Evolutionary conservation across 2,797 vertebrate species (phyloP).

Genomic region (Ceyx erithaca): DNA sequence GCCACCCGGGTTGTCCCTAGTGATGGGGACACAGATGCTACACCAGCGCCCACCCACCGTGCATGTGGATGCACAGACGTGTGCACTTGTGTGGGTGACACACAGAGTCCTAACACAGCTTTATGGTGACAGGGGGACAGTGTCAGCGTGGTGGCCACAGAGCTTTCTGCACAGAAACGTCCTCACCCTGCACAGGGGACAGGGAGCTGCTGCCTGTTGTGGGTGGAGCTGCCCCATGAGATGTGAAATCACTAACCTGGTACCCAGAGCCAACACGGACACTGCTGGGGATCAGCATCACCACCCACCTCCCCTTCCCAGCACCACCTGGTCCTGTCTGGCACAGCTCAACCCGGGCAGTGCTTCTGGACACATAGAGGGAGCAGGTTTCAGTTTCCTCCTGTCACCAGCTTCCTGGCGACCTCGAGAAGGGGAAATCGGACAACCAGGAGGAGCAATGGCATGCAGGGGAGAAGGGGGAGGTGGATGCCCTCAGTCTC

Average conservation of each 20-base stretch:
- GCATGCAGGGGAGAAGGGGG: rapidly evolving
- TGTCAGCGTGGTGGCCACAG: rapidly evolving
- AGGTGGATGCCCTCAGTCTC: background rate
- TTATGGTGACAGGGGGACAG: background rate
- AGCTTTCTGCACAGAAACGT: background rate
- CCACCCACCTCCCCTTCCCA: background rate
- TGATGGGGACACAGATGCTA: rapidly evolving
- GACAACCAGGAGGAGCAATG: background rate
- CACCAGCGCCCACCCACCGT: rapidly evolving
- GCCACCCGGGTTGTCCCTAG: background rate
- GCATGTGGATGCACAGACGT: background rate
- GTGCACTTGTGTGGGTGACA: background rate
- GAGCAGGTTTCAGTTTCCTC: background rate
- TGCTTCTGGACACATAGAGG: rapidly evolving
- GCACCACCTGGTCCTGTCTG: rapidly evolving
- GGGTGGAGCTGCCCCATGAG: background rate
- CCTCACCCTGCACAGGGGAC: background rate
- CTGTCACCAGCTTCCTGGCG: background rate
- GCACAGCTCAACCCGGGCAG: background rate
- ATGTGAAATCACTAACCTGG: rapidly evolving
- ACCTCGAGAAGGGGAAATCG: background rate
- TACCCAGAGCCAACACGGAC: background rate
- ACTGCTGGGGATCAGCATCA: background rate
- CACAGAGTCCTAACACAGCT: background rate
- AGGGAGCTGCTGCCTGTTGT: background rate